Evolutionary conservation across 1,140 invertebrate species (phyloP).

Genomic region (Vollenhovia emeryi): DNA sequence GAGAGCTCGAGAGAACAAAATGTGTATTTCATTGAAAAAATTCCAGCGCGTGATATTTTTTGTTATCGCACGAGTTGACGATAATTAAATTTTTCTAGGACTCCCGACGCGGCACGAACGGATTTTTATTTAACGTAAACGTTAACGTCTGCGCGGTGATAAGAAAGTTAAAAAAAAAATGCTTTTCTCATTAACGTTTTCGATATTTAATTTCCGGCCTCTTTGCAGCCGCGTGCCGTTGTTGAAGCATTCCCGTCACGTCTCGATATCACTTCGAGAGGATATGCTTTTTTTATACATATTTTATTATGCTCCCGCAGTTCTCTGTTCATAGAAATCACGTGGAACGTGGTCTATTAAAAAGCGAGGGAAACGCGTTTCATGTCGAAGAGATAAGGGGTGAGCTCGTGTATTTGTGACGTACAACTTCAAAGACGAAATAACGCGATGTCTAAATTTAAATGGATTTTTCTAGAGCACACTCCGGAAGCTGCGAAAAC

Average conservation of each 20-base stretch:
- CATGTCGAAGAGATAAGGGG: background rate
- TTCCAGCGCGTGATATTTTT: background rate
- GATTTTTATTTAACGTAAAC: conserved; percentile 4
- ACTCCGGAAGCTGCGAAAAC: background rate
- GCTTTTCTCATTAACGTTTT: conserved; percentile 17
- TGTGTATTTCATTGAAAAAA: background rate
- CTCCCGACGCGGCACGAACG: background rate
- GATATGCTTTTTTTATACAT: background rate
- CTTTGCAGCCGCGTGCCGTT: background rate
- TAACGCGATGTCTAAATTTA: background rate
- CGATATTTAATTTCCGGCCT: conserved; percentile 47
- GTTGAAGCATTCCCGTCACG: conserved; percentile 5
- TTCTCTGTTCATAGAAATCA: conserved; percentile 15
- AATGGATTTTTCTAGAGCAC: background rate
- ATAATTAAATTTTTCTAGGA: background rate
- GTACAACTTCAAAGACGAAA: background rate
- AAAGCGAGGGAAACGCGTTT: background rate
- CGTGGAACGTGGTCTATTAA: conserved; percentile 12
- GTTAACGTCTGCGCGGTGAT: background rate
- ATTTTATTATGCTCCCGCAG: conserved; percentile 6
- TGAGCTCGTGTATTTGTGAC: conserved; percentile 5
- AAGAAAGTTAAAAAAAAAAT: conserved; percentile 13
- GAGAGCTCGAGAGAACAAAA: background rate
- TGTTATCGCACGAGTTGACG: background rate
- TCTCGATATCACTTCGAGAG: conserved; percentile 21